These are phyloP conservation scores for Cliona cf. orientalis DNA, from an alignment of 37 sponge, comb jelly and placozoan species.

Conservation along the genomic window DNA sequence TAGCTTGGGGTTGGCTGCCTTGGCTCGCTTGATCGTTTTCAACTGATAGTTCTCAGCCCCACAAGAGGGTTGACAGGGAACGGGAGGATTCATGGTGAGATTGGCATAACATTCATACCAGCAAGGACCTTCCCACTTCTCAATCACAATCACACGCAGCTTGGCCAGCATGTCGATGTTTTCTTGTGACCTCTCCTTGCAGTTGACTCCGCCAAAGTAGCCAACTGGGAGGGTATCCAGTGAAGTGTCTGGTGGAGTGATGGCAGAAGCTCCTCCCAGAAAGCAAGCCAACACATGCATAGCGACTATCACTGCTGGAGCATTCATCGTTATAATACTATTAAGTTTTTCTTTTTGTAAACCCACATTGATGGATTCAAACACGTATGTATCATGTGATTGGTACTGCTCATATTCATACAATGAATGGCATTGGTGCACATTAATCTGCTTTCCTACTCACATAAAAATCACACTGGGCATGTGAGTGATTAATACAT, in stretches of 20 bases:
- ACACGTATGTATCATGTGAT: background rate
- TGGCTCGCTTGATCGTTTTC: constrained; percentile 24
- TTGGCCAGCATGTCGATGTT: constrained; percentile 34
- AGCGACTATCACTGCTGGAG: background rate
- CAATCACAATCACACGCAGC: constrained; percentile 32
- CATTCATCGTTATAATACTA: background rate
- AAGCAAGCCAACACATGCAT: background rate
- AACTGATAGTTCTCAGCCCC: constrained; percentile 19
- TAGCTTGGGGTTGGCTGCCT: constrained; percentile 20
- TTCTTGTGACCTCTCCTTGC: constrained; percentile 6
- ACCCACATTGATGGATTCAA: background rate
- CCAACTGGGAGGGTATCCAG: constrained; percentile 32
- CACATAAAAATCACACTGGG: no score
- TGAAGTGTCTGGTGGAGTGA: constrained; percentile 22
- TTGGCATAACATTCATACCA: constrained; percentile 18
- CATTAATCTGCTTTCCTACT: no score
- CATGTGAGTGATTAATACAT: no score
- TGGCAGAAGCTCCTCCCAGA: background rate
- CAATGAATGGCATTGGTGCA: no score
- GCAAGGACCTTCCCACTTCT: constrained; percentile 45
- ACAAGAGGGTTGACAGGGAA: constrained; percentile 27
- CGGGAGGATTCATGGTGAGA: constrained; percentile 23
- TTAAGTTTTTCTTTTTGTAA: background rate
- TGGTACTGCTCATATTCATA: no score
- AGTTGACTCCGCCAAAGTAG: constrained; percentile 33